Percentiles rank a stretch among this genome's conserved stretches.
Evolutionary conservation across 2,797 vertebrate genomes (phyloP).

Genomic region (Intellagama lesueurii): DNA sequence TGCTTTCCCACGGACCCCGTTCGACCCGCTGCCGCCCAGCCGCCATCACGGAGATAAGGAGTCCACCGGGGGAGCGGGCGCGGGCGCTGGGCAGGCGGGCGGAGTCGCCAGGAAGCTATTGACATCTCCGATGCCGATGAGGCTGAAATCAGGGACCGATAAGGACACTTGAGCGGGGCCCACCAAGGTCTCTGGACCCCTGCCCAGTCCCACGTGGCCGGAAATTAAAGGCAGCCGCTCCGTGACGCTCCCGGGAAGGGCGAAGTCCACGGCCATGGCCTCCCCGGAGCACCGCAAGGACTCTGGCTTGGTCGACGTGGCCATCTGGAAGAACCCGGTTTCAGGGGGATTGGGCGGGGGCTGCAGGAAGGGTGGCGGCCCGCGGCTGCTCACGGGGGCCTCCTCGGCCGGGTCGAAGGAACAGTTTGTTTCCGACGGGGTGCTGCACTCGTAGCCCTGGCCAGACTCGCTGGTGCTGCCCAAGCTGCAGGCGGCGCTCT

Average conservation of each 20-base stretch:
- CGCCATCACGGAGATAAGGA: slow-evolving; percentile 84
- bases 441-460: slow-evolving; percentile 65
- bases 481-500: slow-evolving; percentile 58
- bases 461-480: slow-evolving; percentile 67
- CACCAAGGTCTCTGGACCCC: slow-evolving; percentile 68
- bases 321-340: slow-evolving; percentile 77
- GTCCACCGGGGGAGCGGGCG: slow-evolving; percentile 67
- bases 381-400: background rate
- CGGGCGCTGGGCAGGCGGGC: slow-evolving; percentile 72
- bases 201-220: slow-evolving; percentile 69
- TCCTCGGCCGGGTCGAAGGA: slow-evolving; percentile 64
- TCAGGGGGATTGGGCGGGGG: slow-evolving; percentile 33
- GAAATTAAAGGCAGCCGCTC: slow-evolving; percentile 75
- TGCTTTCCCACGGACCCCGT: slow-evolving; percentile 25
- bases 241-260: slow-evolving; percentile 71
- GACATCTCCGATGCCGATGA: slow-evolving; percentile 81
- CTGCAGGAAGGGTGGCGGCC: background rate
- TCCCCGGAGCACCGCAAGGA: slow-evolving; percentile 58
- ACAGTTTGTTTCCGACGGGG: slow-evolving; percentile 63
- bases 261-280: slow-evolving; percentile 82
- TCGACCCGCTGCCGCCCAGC: background rate
- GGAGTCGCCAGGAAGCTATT: slow-evolving; percentile 82
- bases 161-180: slow-evolving; percentile 80
- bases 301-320: slow-evolving; percentile 67
- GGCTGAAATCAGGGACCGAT: slow-evolving; percentile 84